Evolutionary conservation across 2,888 invertebrate genomes (phyloP), one percentile per base, ranked within the genome.

Genomic region (Aleiodes alternator): DNA sequence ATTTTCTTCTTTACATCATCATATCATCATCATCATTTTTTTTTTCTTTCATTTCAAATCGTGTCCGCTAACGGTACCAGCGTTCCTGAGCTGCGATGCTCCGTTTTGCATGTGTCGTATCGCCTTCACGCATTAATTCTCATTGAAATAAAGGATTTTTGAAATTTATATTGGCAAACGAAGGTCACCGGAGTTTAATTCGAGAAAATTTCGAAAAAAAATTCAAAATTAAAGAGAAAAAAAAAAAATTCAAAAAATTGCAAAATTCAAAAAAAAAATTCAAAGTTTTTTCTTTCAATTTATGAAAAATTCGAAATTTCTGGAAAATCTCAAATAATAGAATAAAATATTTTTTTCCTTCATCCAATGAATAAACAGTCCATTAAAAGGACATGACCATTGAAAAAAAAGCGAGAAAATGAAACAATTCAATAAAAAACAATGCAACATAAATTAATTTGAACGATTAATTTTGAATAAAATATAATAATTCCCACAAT

Each of bases 31-130:
- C 4, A 31, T 69, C 9, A 56, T 71, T 16, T 61, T 68, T 23
- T 59, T 73, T 73, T 76, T 43, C 14, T 68, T 75, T 34, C 53
- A 16, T 75, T 57, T 72, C 48, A 53, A 69, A 61, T 75, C 48
- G 78, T 79, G 80, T 79, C 81, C 78, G 38, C 56, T 84, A 84
- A 85, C 84, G 84, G 84, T 83, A 84, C 77, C 73, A 73, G 77
- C 75, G 75, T 75, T 80, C 80, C 78, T 81, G 78, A 78, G 73
- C 70, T 72, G 72, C 71, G 56, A 50, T 74, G 77, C 69, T 78
- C 76, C 73, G 78, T 80, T 80, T 79, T 78, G 78, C 79, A 79
- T 76, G 76, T 78, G 68, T 75, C 76, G 73, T 76, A 59, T 61
- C 59, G 38, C 55, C 72, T 72, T 72, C 69, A 75, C 74, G 56